Evolutionary conservation across 2,888 invertebrate genomes (phyloP).

Genomic region (Panopea generosa): DNA sequence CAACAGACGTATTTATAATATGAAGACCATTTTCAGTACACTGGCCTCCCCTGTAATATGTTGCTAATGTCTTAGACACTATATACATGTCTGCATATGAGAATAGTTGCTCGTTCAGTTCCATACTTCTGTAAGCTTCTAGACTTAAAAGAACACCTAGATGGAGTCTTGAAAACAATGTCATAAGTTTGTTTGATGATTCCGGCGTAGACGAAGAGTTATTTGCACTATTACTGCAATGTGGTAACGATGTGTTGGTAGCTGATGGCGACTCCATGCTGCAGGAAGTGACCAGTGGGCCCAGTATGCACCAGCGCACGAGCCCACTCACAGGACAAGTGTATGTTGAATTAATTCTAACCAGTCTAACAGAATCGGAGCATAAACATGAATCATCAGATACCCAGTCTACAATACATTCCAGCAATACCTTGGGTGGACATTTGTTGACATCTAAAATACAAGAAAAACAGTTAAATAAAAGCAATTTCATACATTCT

Average conservation of each 20-base stretch:
- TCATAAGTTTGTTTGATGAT: slow-evolving; percentile 49
- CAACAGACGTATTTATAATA: slow-evolving; percentile 88
- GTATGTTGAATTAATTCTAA: slow-evolving; percentile 73
- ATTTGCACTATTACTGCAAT: neutral
- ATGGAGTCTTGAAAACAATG: slow-evolving; percentile 75
- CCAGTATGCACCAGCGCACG: slow-evolving; percentile 80
- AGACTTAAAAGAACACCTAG: slow-evolving; percentile 76
- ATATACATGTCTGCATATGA: slow-evolving; percentile 69
- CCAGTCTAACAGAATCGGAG: slow-evolving; percentile 79
- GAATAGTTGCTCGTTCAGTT: slow-evolving; percentile 69
- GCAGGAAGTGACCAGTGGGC: slow-evolving; percentile 68
- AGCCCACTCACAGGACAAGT: slow-evolving; percentile 79
- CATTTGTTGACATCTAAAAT: slow-evolving; percentile 70
- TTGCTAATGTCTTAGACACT: slow-evolving; percentile 59
- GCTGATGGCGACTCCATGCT: neutral
- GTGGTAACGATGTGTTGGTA: neutral
- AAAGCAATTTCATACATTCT: too few species aligned
- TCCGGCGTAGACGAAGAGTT: slow-evolving; percentile 6
- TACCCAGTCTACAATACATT: slow-evolving; percentile 79
- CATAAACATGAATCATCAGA: slow-evolving; percentile 77
- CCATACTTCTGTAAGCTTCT: slow-evolving; percentile 70
- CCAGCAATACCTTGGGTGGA: slow-evolving; percentile 72
- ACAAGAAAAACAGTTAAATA: too few species aligned
- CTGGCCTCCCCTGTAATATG: slow-evolving; percentile 49
- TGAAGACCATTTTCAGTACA: slow-evolving; percentile 85